These are phyloP conservation scores for Rhynchophorus ferrugineus DNA, from an alignment of 1,140 invertebrate species.

Conservation along the genomic window DNA sequence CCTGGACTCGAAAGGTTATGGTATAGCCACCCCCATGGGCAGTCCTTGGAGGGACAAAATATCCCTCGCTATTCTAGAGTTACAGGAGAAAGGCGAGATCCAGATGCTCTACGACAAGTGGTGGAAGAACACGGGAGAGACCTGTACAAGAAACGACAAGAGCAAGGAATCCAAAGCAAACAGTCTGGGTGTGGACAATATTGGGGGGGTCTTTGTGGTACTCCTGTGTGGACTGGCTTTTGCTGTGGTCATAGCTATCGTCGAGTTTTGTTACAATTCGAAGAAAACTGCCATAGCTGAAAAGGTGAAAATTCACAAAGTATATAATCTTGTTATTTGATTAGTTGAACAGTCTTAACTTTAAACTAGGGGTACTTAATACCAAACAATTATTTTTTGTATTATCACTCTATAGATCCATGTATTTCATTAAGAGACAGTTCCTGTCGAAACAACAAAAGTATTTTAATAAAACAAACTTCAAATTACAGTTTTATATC, in stretches of 20 bases:
- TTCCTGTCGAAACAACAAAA: too few species aligned
- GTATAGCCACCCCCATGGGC: conserved; percentile 82
- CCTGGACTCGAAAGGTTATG: conserved; percentile 48
- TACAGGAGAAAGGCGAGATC: conserved; percentile 92
- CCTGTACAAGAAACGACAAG: conserved; percentile 83
- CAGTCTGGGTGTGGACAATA: conserved; percentile 80
- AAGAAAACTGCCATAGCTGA: conserved; percentile 60
- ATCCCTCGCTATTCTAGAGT: conserved; percentile 86
- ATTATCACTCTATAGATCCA: too few species aligned
- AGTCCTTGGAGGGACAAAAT: conserved; percentile 94
- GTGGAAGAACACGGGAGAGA: conserved; percentile 91
- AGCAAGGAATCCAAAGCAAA: conserved; percentile 69
- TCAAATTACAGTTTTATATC: too few species aligned
- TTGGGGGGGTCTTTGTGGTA: conserved; percentile 76
- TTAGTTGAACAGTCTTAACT: too few species aligned
- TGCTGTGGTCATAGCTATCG: conserved; percentile 66
- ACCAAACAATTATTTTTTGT: too few species aligned
- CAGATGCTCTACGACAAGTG: conserved; percentile 92
- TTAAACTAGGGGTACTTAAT: too few species aligned
- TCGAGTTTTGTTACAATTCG: conserved; percentile 77
- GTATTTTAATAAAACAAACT: too few species aligned
- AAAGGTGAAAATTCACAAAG: conserved; percentile 54
- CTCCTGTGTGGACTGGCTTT: conserved; percentile 61
- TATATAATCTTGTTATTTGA: too few species aligned
- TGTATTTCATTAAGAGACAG: too few species aligned